Evolutionary conservation across 92 coral and sea anemone genomes (phyloP).

Genomic region (Parazoanthus swiftii): DNA sequence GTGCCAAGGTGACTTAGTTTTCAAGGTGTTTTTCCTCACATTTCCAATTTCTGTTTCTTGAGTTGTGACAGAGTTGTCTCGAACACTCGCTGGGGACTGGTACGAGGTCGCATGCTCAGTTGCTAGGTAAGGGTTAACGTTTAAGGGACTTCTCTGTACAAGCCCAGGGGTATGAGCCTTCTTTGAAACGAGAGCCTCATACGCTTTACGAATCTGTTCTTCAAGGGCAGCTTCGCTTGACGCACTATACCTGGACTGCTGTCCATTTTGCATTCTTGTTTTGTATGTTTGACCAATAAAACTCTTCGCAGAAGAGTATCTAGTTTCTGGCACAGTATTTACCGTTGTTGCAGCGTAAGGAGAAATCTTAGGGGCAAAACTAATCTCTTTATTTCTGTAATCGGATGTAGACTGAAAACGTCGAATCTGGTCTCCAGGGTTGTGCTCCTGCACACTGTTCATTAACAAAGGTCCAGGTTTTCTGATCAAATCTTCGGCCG

Average conservation of each 20-base stretch:
- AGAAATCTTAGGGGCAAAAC: neutral
- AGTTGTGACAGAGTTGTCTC: neutral
- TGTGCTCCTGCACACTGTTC: neutral
- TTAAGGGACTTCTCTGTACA: neutral
- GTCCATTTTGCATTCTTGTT: neutral
- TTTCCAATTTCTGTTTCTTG: neutral
- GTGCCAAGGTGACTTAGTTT: neutral
- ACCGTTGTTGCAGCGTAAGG: neutral
- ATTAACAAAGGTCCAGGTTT: neutral
- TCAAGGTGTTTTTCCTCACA: neutral
- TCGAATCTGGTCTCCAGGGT: neutral
- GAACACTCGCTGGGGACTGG: neutral
- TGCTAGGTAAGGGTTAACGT: constrained; percentile 2
- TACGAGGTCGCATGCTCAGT: neutral
- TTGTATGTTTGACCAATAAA: neutral
- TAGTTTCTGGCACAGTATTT: neutral
- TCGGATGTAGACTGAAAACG: neutral
- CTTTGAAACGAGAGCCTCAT: constrained; percentile 10
- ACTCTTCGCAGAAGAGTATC: neutral
- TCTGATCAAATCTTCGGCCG: neutral
- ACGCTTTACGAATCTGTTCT: constrained; percentile 29
- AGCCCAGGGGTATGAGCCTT: neutral
- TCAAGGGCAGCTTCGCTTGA: constrained; percentile 6
- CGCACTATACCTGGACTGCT: neutral
- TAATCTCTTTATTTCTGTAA: neutral